These are phyloP conservation scores for Drosophila ezoana DNA, from an alignment of 2,888 invertebrate species.

Conservation along the genomic window DNA sequence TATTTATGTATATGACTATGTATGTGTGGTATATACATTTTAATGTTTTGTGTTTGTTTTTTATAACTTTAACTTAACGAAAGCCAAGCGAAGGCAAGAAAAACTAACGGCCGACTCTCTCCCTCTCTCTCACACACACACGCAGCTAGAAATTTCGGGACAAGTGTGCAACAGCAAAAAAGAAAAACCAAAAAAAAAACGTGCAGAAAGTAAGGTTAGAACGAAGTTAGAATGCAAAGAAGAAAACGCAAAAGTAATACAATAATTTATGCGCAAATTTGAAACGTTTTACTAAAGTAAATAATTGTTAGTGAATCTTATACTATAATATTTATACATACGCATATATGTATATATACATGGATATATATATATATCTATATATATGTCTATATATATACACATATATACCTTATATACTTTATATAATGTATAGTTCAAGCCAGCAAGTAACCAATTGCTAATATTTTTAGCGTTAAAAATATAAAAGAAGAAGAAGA, in stretches of 20 bases:
- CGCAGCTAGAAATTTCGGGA: slow-evolving; percentile 44
- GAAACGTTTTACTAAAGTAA: slow-evolving; percentile 77
- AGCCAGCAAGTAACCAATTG: slow-evolving; percentile 57
- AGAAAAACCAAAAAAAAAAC: slow-evolving; percentile 1
- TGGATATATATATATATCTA: slow-evolving; percentile 11
- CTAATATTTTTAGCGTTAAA: slow-evolving; percentile 68
- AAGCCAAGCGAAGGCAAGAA: slow-evolving; percentile 42
- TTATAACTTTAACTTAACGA: slow-evolving; percentile 48
- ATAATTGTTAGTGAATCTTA: slow-evolving; percentile 78
- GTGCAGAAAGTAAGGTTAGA: slow-evolving; percentile 1
- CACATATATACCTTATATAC: slow-evolving; percentile 51
- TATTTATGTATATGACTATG: slow-evolving; percentile 21
- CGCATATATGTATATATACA: slow-evolving; percentile 15
- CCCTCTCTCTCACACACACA: slow-evolving; percentile 5
- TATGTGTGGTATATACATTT: slow-evolving; percentile 41
- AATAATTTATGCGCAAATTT: slow-evolving; percentile 79
- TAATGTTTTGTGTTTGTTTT: slow-evolving; percentile 67
- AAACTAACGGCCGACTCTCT: slow-evolving; percentile 45
- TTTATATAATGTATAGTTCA: slow-evolving; percentile 73
- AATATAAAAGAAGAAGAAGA: slow-evolving; percentile 16
- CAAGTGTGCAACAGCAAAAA: slow-evolving; percentile 50
- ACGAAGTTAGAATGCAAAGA: slow-evolving; percentile 10
- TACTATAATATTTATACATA: slow-evolving; percentile 62
- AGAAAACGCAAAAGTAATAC: slow-evolving; percentile 55
- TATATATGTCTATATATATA: slow-evolving; percentile 20